Evolutionary conservation across 2,113 vertebrate genomes (phyloP).

Genomic region (Pollimyrus isidori): DNA sequence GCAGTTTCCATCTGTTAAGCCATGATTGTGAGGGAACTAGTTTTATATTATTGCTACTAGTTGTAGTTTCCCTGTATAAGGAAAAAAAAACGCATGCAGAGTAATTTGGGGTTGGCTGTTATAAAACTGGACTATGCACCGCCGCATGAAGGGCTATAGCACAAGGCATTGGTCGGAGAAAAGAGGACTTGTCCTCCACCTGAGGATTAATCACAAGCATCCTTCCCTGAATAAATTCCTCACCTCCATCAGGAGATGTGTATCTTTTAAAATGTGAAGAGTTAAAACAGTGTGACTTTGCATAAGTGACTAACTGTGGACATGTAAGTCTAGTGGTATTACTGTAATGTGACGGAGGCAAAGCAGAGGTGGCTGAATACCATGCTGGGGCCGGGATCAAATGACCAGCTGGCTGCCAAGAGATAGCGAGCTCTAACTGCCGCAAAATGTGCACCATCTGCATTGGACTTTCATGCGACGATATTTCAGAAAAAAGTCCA

Average conservation of each 20-base stretch:
- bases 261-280: background rate
- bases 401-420: background rate
- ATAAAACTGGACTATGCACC: background rate
- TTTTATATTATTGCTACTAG: background rate
- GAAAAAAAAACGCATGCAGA: background rate
- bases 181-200: background rate
- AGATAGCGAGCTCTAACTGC: background rate
- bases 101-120: background rate
- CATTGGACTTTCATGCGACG: slow-evolving; percentile 11
- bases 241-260: background rate
- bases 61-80: background rate
- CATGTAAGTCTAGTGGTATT: background rate
- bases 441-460: slow-evolving; percentile 8
- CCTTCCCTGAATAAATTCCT: background rate
- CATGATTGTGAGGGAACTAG: background rate
- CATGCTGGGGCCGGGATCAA: background rate
- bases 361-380: background rate
- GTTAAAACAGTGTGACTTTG: background rate
- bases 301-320: background rate
- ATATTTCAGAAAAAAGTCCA: slow-evolving; percentile 9
- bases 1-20: background rate
- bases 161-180: background rate
- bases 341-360: background rate
- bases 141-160: background rate
- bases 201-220: background rate